Conservation (phyloP, 2,888 invertebrate genomes). For the Mystacides longicornis region DNA sequence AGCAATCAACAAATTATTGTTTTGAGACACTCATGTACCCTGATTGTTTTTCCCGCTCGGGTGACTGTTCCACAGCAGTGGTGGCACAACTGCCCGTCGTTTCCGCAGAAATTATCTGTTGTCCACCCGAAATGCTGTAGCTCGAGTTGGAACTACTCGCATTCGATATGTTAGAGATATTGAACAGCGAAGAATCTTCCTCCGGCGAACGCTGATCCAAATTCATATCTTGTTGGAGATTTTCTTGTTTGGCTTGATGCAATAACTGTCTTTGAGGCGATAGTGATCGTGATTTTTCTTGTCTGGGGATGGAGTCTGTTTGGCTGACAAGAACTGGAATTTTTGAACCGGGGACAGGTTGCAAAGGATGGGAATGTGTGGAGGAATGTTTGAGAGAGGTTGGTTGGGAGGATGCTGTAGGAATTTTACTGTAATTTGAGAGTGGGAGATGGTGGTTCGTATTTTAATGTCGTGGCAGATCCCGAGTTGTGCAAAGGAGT, state of each 20-base stretch:
- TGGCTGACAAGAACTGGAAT: conserved; percentile 66
- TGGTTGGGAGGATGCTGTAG: conserved; percentile 41
- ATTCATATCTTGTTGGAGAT: conserved; percentile 1
- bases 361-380: conserved; percentile 43
- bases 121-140: conserved; percentile 22
- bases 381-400: conserved; percentile 41
- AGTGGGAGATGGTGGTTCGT: neutral
- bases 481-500: neutral
- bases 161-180: conserved; percentile 45
- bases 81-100: conserved; percentile 2
- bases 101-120: conserved; percentile 9
- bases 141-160: conserved; percentile 37
- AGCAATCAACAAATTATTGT: neutral
- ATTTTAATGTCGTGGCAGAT: neutral
- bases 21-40: conserved; percentile 12
- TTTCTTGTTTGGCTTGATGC: neutral
- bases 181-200: conserved; percentile 49
- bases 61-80: conserved; percentile 11
- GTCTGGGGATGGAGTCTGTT: conserved; percentile 47
- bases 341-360: conserved; percentile 56
- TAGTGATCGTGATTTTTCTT: conserved; percentile 17
- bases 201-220: conserved; percentile 49
- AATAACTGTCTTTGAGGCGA: conserved; percentile 15
- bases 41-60: conserved; percentile 13
- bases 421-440: neutral